Evolutionary conservation across 2,797 vertebrate genomes (phyloP).

Genomic region (Threskiornis aethiopicus): DNA sequence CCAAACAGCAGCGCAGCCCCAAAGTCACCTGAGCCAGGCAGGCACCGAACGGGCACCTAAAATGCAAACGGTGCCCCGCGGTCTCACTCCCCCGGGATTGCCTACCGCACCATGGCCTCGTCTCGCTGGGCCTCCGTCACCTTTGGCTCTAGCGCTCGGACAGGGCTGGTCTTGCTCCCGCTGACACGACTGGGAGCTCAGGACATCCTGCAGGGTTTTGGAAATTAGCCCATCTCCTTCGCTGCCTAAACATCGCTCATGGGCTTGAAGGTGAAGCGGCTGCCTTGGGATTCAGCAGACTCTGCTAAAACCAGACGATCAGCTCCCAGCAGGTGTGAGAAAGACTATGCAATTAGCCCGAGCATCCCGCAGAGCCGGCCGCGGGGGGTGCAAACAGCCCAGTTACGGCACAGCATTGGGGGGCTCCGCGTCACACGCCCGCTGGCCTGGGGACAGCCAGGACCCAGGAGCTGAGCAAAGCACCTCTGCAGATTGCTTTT

Average conservation of each 20-base stretch:
- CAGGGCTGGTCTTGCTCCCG: not conserved
- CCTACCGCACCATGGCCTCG: not conserved
- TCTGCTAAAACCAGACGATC: fast-evolving
- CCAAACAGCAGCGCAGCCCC: not conserved
- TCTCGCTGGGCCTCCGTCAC: not conserved
- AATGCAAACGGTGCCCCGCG: fast-evolving
- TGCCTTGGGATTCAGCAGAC: not conserved
- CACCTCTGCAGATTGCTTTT: not conserved
- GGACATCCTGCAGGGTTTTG: not conserved
- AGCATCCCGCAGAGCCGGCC: not conserved
- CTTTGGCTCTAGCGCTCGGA: not conserved
- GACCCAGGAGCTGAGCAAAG: not conserved
- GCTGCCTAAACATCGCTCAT: not conserved
- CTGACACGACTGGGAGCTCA: not conserved
- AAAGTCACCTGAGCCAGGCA: not conserved
- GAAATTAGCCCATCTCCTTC: not conserved
- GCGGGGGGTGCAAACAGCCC: fast-evolving
- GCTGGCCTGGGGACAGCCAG: not conserved
- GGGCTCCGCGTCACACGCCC: fast-evolving
- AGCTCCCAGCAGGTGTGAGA: not conserved
- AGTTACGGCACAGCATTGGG: fast-evolving
- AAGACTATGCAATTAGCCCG: not conserved
- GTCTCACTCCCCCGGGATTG: not conserved
- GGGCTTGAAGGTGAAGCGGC: not conserved
- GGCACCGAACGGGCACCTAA: not conserved